Conservation (phyloP, 1,140 invertebrate genomes). For the Drosophila rhopaloa region DNA sequence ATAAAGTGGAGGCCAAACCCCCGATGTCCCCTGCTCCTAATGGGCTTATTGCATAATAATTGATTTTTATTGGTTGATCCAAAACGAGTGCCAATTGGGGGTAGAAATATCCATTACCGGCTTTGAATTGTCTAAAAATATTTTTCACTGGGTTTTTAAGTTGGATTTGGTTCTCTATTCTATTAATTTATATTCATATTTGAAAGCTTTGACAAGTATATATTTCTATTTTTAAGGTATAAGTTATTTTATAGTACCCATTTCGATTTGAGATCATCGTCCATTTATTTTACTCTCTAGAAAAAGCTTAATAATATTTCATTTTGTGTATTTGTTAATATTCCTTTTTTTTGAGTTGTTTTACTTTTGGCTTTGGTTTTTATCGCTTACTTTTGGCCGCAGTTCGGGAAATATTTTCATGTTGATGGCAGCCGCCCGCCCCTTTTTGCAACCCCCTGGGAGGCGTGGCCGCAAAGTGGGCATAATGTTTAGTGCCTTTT, state of each 20-base stretch:
- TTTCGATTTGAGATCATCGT: background rate
- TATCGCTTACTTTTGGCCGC: constrained; percentile 31
- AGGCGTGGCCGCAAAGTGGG: constrained; percentile 52
- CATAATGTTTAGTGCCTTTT: constrained; percentile 80
- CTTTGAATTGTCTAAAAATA: too few relatives aligned
- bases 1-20: constrained; percentile 54
- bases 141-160: too few relatives aligned
- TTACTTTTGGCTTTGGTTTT: constrained; percentile 23
- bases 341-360: constrained; percentile 1
- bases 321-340: background rate
- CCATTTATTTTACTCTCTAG: too few relatives aligned
- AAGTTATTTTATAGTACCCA: background rate
- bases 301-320: too few relatives aligned
- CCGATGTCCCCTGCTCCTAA: constrained; percentile 21
- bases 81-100: background rate
- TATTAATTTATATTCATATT: too few relatives aligned
- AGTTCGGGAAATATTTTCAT: constrained; percentile 15
- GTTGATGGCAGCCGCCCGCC: constrained; percentile 24
- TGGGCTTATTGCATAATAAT: constrained; percentile 71
- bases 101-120: background rate
- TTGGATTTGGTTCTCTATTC: too few relatives aligned
- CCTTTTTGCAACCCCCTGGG: constrained; percentile 21
- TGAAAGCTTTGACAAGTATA: too few relatives aligned
- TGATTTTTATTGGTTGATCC: constrained; percentile 56
- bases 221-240: too few relatives aligned